These are phyloP conservation scores for Pseudomyrmex gracilis DNA, from an alignment of 1,140 invertebrate genomes.

Conservation along the genomic window DNA sequence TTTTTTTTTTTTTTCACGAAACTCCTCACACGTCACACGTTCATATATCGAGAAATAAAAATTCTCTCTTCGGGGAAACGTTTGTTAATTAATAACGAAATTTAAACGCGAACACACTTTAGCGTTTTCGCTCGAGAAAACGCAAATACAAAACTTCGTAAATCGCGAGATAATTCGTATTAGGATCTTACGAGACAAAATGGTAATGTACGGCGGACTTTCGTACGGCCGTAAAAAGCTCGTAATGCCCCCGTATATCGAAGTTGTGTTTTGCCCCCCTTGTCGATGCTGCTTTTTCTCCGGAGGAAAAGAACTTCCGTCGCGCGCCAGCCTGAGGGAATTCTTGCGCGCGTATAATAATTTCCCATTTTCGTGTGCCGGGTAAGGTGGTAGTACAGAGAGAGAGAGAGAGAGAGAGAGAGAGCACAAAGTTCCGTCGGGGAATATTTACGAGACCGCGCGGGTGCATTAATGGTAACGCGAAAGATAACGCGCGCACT, in stretches of 20 bases:
- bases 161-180: too few species aligned
- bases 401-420: background rate
- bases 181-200: background rate
- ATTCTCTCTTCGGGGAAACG: too few species aligned
- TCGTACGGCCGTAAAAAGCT: background rate
- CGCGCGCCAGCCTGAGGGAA: background rate
- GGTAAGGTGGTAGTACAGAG: background rate
- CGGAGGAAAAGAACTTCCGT: slow-evolving; percentile 15
- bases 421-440: slow-evolving; percentile 45
- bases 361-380: slow-evolving; percentile 38
- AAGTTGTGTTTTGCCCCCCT: background rate
- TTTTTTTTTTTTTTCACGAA: too few species aligned
- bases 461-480: slow-evolving; percentile 38
- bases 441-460: slow-evolving; percentile 46
- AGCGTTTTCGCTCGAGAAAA: too few species aligned
- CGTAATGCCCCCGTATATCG: background rate
- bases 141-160: too few species aligned
- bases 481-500: slow-evolving; percentile 53
- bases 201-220: too few species aligned
- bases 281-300: background rate
- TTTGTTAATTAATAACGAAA: too few species aligned
- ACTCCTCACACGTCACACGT: too few species aligned
- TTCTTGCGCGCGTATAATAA: slow-evolving; percentile 34
- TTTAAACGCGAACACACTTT: too few species aligned
- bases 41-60: too few species aligned